Conservation (phyloP, 2,888 invertebrate species). For the Byasa hedistus region DNA sequence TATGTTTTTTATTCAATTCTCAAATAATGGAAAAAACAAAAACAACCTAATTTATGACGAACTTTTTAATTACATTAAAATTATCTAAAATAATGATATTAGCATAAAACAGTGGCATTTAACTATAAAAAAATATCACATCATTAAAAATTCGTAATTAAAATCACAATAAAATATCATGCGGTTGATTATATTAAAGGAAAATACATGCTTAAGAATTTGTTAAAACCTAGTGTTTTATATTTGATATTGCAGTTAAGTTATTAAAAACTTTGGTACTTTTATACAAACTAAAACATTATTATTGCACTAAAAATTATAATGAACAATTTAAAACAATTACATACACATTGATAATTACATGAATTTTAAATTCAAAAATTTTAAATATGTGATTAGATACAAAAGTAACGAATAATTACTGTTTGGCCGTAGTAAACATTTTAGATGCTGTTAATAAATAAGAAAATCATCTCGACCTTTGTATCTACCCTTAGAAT, state of each 20-base stretch:
- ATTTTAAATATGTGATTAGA: no score
- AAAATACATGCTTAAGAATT: neutral
- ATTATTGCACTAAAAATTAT: neutral
- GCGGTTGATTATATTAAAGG: neutral
- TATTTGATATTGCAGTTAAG: neutral
- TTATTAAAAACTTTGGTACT: neutral
- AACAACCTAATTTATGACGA: neutral
- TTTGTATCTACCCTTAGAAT: neutral
- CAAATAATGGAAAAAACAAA: neutral
- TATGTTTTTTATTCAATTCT: no score
- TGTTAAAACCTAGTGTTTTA: neutral
- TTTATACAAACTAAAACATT: neutral
- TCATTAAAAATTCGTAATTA: neutral
- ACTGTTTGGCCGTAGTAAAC: no score
- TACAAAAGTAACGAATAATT: no score
- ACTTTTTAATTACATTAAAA: neutral
- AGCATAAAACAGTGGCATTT: no score
- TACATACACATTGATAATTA: neutral
- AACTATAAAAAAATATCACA: neutral
- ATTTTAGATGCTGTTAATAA: no score
- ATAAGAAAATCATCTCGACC: neutral
- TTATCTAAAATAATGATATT: no score
- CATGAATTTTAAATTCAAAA: no score
- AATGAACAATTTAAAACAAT: slow-evolving; percentile 17
- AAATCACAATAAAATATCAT: neutral